A percentile compares a stretch with the other conserved stretches of the same genome.
Evolutionary conservation across 64 coral and sea anemone genomes (phyloP).

Genomic region (Trachythela sp.): DNA sequence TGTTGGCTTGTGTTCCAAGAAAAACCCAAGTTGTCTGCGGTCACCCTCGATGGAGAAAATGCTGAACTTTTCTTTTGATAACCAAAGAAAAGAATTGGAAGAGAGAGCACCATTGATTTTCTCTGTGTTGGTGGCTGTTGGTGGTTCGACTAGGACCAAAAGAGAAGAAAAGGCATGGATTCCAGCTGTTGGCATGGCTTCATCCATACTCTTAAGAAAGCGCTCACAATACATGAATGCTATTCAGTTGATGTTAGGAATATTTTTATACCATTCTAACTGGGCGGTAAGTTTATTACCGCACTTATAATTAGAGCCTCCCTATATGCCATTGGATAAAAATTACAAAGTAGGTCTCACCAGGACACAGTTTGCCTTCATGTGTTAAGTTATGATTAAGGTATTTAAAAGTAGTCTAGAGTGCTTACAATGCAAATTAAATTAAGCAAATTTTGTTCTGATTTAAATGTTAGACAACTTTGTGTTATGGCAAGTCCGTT

Average conservation of each 20-base stretch:
- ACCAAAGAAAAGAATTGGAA: constrained; percentile 44
- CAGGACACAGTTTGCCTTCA: background rate
- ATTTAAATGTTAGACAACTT: too few species aligned
- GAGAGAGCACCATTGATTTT: constrained; percentile 53
- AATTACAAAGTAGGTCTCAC: too few species aligned
- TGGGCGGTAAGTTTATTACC: constrained; percentile 55
- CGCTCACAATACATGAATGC: constrained; percentile 59
- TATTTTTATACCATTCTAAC: background rate
- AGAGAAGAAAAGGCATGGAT: background rate
- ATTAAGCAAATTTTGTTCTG: too few species aligned
- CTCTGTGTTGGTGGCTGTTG: constrained; percentile 48
- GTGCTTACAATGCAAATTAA: too few species aligned
- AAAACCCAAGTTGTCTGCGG: constrained; percentile 48
- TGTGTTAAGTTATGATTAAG: too few species aligned
- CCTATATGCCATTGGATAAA: background rate
- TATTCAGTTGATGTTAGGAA: constrained; percentile 55
- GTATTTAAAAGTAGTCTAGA: too few species aligned
- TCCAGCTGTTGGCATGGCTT: constrained; percentile 59
- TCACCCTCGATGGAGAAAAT: constrained; percentile 48
- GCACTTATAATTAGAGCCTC: background rate
- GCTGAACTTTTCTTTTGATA: constrained; percentile 37
- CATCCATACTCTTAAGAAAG: constrained; percentile 45
- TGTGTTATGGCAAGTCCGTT: too few species aligned
- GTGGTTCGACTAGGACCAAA: background rate
- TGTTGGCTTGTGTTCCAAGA: constrained; percentile 12